phyloP scores from a whole-genome alignment of 2,113 vertebrate genomes.

The Madoqua kirkii region DNA sequence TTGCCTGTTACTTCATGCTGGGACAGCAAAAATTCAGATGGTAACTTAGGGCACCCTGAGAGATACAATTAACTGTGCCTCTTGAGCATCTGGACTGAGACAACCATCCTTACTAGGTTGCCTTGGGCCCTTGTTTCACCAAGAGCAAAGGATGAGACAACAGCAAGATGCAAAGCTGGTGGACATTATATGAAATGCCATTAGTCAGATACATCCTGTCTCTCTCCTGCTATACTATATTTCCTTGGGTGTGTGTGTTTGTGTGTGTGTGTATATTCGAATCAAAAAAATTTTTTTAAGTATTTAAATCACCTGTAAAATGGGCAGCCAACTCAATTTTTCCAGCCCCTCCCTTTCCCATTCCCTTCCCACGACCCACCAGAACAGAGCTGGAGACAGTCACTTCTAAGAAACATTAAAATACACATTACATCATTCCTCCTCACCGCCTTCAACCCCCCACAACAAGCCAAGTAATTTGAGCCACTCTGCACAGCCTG shows the following conservation, averaged over 20 bases:
- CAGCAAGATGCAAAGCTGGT: background rate
- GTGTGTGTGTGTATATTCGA: background rate
- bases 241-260: background rate
- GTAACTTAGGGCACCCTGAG: background rate
- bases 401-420: conserved; percentile 72
- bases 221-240: background rate
- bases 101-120: background rate
- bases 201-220: background rate
- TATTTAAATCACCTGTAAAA: conserved; percentile 21
- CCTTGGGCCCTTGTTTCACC: background rate
- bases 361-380: conserved; percentile 5
- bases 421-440: conserved; percentile 71
- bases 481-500: conserved; percentile 45
- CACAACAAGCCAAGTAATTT: conserved; percentile 62
- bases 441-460: conserved; percentile 37
- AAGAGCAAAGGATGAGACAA: background rate
- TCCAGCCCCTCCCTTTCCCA: background rate
- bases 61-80: background rate
- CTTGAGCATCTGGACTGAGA: background rate
- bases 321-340: background rate
- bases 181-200: background rate
- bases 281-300: background rate
- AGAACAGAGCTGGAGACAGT: conserved; percentile 41
- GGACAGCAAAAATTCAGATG: background rate
- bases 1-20: background rate